A percentile compares a stretch with the other conserved stretches of the same genome.
phyloP scores from a whole-genome alignment of 2,797 vertebrate species.

The Melanogrammus aeglefinus region DNA sequence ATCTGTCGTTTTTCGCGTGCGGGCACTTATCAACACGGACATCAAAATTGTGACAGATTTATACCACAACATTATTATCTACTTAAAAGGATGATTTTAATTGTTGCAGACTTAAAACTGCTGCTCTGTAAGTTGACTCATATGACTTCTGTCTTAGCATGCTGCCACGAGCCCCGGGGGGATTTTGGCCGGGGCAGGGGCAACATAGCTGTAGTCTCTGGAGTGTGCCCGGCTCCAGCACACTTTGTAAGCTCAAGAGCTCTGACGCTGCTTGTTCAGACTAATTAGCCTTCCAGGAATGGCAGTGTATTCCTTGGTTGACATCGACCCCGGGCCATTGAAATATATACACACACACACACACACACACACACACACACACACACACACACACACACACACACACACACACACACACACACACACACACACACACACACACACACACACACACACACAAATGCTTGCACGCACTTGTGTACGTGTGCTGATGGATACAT shows the following conservation, averaged over 20 bases:
- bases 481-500: not conserved
- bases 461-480: conserved; percentile 28
- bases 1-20: too few species aligned
- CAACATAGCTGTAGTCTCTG: conserved; percentile 18
- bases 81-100: too few species aligned
- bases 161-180: too few species aligned
- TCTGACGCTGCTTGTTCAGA: conserved; percentile 51
- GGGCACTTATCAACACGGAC: too few species aligned
- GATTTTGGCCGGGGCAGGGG: too few species aligned
- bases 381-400: not conserved
- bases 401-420: conserved; percentile 10
- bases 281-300: conserved; percentile 47
- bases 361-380: not conserved
- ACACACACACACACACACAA: not conserved
- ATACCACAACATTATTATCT: too few species aligned
- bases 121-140: too few species aligned
- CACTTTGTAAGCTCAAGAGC: conserved; percentile 40
- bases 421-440: conserved; percentile 7
- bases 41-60: too few species aligned
- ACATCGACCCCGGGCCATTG: conserved; percentile 34
- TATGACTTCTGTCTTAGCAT: too few species aligned
- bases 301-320: conserved; percentile 41
- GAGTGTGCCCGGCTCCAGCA: conserved; percentile 37
- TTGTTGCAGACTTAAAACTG: too few species aligned
- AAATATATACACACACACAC: not conserved